Base-by-base conservation (phyloP, 2,113 vertebrate species). In the Perca flavescens region DNA sequence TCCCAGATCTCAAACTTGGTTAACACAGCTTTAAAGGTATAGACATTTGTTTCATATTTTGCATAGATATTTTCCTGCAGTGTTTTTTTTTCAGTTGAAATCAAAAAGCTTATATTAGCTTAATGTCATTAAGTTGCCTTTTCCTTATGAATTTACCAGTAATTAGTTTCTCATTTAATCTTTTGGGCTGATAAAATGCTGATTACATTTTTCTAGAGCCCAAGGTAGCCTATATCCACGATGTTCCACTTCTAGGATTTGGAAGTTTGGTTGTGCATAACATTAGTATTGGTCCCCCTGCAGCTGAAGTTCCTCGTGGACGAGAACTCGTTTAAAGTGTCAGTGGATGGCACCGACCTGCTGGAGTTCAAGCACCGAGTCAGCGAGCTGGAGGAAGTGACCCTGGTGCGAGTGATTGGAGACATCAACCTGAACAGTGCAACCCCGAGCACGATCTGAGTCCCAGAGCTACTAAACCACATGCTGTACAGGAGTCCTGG, bases 241-340 rank as follows among this genome's bases (percentile, higher is more conserved):
- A 40, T 8, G 0, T 40, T 34, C 34, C 34, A 6, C 34, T 34
- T 34, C 34, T 5, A 34, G 5, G 34, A 34, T 34, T 31, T 31
- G 31, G 36, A 36, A 7, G 36, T 36, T 36, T 8, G 6, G 36
- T 36, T 36, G 14, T 61, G 14, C 14, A 40, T 53, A 14, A 75
- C 3, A 8, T 21, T 15, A 49, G 6, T 19, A 4, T 64, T 12
- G 2, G 2, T 65, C 17, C 40, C 70, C 34, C 43, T 40, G 25
- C 89, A 96, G 95, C 88, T 96, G 81, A 96, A 96, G 92, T 94
- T 96, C 92, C 92, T 96, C 1, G 95, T 96, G 80, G 95, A 96
- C 47, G 91, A 93, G 17, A 93, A 95, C 72, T 82, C 87, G 62
- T 96, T 94, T 56, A 96, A 95, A 77, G 95, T 96, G 82, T 95